These are phyloP conservation scores for Monochamus saltuarius DNA, from an alignment of 1,140 invertebrate genomes.

Conservation along the genomic window DNA sequence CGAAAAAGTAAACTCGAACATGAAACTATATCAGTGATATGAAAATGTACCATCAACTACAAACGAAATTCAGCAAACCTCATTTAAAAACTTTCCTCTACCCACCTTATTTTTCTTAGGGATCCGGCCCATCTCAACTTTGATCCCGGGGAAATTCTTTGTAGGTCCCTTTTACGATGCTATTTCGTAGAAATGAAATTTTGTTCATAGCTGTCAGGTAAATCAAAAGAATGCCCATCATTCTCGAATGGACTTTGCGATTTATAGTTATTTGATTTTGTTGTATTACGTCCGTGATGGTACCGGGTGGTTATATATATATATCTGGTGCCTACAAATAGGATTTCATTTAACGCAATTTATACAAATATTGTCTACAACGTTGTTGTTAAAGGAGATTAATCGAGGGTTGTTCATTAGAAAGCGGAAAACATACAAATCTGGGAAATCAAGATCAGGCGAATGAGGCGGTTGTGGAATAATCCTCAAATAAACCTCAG, in stretches of 20 bases:
- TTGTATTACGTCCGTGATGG: conserved; percentile 3
- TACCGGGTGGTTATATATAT: conserved; percentile 4
- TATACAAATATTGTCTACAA: too few relatives aligned
- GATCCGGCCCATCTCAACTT: conserved; percentile 8
- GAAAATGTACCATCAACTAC: conserved; percentile 26
- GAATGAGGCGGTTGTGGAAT: too few relatives aligned
- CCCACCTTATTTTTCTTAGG: conserved; percentile 2
- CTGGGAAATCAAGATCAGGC: too few relatives aligned
- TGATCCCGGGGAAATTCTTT: conserved; percentile 31
- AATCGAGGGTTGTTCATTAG: too few relatives aligned
- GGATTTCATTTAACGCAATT: too few relatives aligned
- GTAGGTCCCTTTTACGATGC: conserved; percentile 32
- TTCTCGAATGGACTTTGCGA: conserved; percentile 25
- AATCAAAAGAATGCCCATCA: conserved; percentile 37
- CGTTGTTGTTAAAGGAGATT: too few relatives aligned
- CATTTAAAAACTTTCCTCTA: conserved; percentile 36
- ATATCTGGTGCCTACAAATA: too few relatives aligned
- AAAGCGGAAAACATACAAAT: too few relatives aligned
- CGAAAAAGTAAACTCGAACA: background rate
- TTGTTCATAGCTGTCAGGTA: conserved; percentile 36
- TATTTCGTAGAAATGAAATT: conserved; percentile 38
- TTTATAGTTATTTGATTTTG: conserved; percentile 32
- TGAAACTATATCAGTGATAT: background rate
- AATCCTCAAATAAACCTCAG: too few relatives aligned
- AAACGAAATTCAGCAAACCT: conserved; percentile 39